Evolutionary conservation across 1,140 invertebrate genomes (phyloP).

Genomic region (Zaprionus lachaisei): DNA sequence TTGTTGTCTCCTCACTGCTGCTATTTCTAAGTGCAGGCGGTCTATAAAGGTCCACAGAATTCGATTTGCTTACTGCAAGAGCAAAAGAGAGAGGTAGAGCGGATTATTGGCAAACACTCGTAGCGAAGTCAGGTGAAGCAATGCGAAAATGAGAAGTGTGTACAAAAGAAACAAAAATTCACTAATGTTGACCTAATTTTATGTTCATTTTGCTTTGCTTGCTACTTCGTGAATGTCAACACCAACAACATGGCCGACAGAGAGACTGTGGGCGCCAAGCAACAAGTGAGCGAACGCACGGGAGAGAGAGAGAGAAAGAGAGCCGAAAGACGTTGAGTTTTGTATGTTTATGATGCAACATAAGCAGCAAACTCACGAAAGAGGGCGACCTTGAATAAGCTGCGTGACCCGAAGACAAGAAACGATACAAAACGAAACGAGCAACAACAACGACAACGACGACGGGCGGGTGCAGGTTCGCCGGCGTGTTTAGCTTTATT

Average conservation of each 20-base stretch:
- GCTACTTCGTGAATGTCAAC: constrained; percentile 78
- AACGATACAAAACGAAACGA: constrained; percentile 11
- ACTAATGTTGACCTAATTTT: constrained; percentile 77
- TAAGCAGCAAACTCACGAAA: constrained; percentile 55
- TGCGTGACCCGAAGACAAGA: constrained; percentile 60
- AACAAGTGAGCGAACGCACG: constrained; percentile 40
- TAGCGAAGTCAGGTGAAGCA: constrained; percentile 55
- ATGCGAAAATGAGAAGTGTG: constrained; percentile 35
- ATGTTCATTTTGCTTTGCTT: constrained; percentile 47
- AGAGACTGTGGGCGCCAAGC: constrained; percentile 25
- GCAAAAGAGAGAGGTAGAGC: constrained; percentile 16
- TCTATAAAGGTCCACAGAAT: constrained; percentile 79
- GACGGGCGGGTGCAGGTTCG: constrained; percentile 20
- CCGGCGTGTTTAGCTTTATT: constrained; percentile 60
- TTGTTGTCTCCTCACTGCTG: constrained; percentile 58
- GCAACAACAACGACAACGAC: not conserved
- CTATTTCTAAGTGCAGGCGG: constrained; percentile 77
- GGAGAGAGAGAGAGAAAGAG: constrained; percentile 16
- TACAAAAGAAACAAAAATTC: constrained; percentile 62
- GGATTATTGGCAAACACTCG: constrained; percentile 51
- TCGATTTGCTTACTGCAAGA: constrained; percentile 74
- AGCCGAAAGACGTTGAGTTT: constrained; percentile 29
- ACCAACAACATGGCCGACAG: constrained; percentile 51
- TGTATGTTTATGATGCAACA: constrained; percentile 63
- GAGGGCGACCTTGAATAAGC: constrained; percentile 76